These are phyloP conservation scores for Stegophylla sp. DNA, from an alignment of 2,888 invertebrate genomes.

Conservation along the genomic window DNA sequence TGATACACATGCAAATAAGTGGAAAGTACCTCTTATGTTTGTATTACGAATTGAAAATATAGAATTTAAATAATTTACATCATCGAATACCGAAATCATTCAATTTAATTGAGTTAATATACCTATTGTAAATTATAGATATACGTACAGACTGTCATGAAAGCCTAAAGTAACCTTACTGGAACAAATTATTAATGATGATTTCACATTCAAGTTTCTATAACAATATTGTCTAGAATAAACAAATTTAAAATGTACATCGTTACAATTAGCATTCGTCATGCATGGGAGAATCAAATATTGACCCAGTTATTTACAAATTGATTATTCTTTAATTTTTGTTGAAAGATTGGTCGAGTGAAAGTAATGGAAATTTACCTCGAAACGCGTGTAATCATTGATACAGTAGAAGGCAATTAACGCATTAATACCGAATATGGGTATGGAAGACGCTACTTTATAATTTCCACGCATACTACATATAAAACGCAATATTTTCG, in stretches of 20 bases:
- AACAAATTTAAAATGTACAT: not conserved
- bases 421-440: not conserved
- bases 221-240: not conserved
- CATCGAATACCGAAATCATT: no score
- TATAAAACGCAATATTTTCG: constrained; percentile 17
- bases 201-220: constrained; percentile 17
- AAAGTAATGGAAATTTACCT: constrained; percentile 34
- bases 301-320: constrained; percentile 17
- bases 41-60: no score
- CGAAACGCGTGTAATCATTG: constrained; percentile 8
- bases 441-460: not conserved
- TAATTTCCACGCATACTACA: not conserved
- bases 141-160: no score
- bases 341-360: constrained; percentile 20
- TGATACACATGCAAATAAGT: no score
- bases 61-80: no score
- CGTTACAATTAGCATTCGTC: constrained; percentile 26
- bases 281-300: constrained; percentile 20
- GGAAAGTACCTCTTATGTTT: no score
- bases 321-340: constrained; percentile 34
- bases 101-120: no score
- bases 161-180: constrained; percentile 8
- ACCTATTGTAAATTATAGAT: not conserved
- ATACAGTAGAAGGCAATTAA: constrained; percentile 4
- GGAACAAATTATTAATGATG: not conserved